Evolutionary conservation across 1,140 invertebrate genomes (phyloP), one percentile per base, ranked within the genome.

Genomic region (Drosophila murphyi): DNA sequence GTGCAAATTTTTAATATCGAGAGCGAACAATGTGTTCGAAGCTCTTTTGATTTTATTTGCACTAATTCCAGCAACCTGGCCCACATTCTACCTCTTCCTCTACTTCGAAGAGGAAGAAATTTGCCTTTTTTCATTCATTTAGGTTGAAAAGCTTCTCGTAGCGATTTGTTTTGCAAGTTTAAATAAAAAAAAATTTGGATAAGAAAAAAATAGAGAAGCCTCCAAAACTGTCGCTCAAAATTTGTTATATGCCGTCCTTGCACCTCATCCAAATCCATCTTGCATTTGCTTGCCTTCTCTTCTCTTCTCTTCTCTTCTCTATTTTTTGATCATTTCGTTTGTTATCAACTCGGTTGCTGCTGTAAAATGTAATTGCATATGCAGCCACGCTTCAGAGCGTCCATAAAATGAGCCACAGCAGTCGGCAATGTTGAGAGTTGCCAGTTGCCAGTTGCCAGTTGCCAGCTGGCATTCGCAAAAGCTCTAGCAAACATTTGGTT

Each of bases 151-250:
- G 83, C 83, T 87, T 88, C 82, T 88, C 76, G 80, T 80, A 80
- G 76, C 83, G 80, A 87, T 87, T 87, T 87, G 83, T 88, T 87
- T 83, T 87, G 83, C 83, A 87, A 88, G 83, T 85, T 87, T 87
- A 87, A 82, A 87, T 87, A 87, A 82, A 78, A 86, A 83, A 80
- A 68, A 50, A 55, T 31, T n/a, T 68, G 63, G 35, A 54, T 29
- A 70, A 8, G 52, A 51, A 3, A 29, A 56, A 68, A 50, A 77
- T 55, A 63, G 43, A 57, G 47, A 55, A 67, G 48, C 64, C 79
- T 62, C 60, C 79, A 70, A 86, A 87, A 72, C 82, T 82, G 82
- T 76, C 69, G 82, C 79, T 87, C 61, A 77, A 87, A 87, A 88
- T 87, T 88, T 87, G 76, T 39, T 87, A 82, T 82, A 88, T 88